Evolutionary conservation across 2,797 vertebrate species (phyloP).

Genomic region (Dromococcyx pavoninus): DNA sequence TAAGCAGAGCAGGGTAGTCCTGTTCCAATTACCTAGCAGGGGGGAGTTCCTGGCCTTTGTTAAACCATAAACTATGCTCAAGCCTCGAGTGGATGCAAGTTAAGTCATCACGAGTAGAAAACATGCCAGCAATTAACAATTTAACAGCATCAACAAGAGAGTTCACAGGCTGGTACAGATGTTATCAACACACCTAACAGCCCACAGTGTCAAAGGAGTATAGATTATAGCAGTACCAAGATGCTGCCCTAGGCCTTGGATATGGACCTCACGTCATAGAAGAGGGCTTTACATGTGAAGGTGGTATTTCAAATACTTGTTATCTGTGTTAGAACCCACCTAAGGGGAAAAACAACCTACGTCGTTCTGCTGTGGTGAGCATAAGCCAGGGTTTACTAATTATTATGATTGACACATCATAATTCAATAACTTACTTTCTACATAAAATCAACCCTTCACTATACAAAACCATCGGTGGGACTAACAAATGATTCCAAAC

Average conservation of each 20-base stretch:
- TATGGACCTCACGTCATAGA: not conserved
- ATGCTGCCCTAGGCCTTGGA: not conserved
- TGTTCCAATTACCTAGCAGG: accelerated
- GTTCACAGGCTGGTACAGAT: not conserved
- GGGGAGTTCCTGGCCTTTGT: not conserved
- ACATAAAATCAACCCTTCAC: not conserved
- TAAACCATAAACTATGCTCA: not conserved
- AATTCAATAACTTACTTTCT: not conserved
- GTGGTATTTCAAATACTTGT: not conserved
- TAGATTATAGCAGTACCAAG: accelerated
- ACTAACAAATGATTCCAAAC: not conserved
- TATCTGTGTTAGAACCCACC: not conserved
- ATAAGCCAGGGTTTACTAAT: not conserved
- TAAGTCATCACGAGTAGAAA: not conserved
- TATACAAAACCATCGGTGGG: not conserved
- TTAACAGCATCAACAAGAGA: not conserved
- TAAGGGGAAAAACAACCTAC: not conserved
- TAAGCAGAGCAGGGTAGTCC: not conserved
- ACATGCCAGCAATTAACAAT: not conserved
- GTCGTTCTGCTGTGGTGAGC: not conserved
- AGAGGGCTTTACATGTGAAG: not conserved
- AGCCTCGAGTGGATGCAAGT: not conserved
- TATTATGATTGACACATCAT: not conserved
- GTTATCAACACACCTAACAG: not conserved
- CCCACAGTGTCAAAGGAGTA: not conserved